A percentile compares a stretch with the other conserved stretches of the same genome.
phyloP scores from a whole-genome alignment of 2,888 invertebrate genomes.

The Onchidella celtica region DNA sequence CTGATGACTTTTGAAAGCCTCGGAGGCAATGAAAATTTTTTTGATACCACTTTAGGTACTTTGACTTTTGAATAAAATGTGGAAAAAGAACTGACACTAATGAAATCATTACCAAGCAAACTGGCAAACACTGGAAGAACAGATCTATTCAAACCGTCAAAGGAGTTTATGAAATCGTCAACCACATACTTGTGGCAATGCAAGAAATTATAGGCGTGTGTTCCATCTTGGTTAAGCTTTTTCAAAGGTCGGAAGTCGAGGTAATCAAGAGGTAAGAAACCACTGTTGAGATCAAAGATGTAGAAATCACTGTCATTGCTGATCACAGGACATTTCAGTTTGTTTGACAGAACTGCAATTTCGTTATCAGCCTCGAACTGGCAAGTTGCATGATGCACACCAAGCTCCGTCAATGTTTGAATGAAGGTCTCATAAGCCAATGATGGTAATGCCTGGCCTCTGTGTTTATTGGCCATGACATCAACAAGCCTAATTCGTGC shows the following conservation, averaged over 20 bases:
- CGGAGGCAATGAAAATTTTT: constrained; percentile 53
- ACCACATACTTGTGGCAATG: constrained; percentile 85
- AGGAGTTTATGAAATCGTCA: constrained; percentile 85
- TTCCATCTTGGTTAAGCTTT: constrained; percentile 10
- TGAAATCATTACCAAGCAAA: constrained; percentile 94
- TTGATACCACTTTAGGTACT: constrained; percentile 81
- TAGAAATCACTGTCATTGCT: constrained; percentile 97
- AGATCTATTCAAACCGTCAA: constrained; percentile 85
- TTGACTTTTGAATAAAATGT: constrained; percentile 85
- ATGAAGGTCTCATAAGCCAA: constrained; percentile 88
- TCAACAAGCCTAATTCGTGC: constrained; percentile 67
- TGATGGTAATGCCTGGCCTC: constrained; percentile 86
- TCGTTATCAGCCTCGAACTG: constrained; percentile 95
- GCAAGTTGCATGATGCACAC: constrained; percentile 86
- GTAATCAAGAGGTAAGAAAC: constrained; percentile 87
- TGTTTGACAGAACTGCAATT: constrained; percentile 89
- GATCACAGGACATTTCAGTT: constrained; percentile 90
- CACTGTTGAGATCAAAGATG: constrained; percentile 87
- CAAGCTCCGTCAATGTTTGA: constrained; percentile 85
- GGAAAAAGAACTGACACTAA: constrained; percentile 84
- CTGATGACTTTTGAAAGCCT: constrained; percentile 86
- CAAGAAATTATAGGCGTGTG: constrained; percentile 56
- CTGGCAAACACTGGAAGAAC: constrained; percentile 90
- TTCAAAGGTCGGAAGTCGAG: constrained; percentile 63
- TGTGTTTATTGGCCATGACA: constrained; percentile 56